phyloP scores from a whole-genome alignment of 2,888 invertebrate genomes.

The Aleiodes leptofemur region DNA sequence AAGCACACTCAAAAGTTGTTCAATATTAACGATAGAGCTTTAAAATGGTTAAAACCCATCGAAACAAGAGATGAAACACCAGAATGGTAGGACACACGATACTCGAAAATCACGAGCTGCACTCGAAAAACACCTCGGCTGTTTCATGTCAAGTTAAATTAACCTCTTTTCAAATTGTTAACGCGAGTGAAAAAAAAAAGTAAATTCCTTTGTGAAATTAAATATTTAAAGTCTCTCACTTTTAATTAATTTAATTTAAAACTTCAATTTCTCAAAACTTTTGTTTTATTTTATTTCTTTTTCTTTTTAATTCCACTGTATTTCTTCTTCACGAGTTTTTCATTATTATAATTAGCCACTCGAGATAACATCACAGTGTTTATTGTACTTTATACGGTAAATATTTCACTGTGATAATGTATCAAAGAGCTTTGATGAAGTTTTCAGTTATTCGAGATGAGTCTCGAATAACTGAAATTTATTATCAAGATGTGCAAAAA shows the following conservation, averaged over 20 bases:
- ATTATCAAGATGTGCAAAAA: conserved; percentile 8
- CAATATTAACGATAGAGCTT: neutral
- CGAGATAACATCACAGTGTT: conserved; percentile 1
- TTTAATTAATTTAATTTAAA: conserved; percentile 29
- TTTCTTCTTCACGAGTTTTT: no score
- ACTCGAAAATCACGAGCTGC: neutral
- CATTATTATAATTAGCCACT: conserved; percentile 24
- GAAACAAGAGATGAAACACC: neutral
- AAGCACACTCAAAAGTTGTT: neutral
- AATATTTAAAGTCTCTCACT: conserved; percentile 8
- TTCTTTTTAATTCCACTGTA: neutral
- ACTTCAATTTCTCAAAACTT: conserved; percentile 8
- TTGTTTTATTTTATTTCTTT: neutral
- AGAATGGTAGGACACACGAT: conserved; percentile 3
- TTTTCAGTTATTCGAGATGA: conserved; percentile 13
- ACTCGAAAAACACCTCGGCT: conserved; percentile 19
- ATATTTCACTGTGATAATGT: conserved; percentile 12
- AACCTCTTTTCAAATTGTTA: neutral
- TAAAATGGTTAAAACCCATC: neutral
- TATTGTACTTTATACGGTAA: conserved; percentile 5
- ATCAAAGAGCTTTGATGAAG: conserved; percentile 26
- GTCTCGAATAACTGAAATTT: neutral
- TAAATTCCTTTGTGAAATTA: conserved; percentile 33
- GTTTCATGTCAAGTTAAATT: conserved; percentile 13
- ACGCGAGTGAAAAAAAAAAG: neutral